Base-by-base conservation (phyloP, 2,797 vertebrate genomes). In the Poeciliopsis presidionis region DNA sequence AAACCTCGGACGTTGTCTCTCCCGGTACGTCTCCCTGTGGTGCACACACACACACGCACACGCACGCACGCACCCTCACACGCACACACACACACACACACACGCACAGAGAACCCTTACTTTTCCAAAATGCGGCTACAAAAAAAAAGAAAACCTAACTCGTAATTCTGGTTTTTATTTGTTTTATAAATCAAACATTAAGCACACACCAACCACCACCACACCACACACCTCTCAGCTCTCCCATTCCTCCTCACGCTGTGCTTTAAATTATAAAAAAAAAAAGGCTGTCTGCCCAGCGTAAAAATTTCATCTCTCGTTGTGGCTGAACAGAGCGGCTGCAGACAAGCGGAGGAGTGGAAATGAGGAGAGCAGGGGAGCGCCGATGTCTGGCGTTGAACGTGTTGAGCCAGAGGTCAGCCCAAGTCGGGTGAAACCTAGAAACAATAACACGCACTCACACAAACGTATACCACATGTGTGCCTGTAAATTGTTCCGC, bases 331-430 rank as follows among this genome's bases (percentile, higher is more conserved):
- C 84, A 81, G 89, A 89, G 89, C 83, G 12, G 87, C 70, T 88
- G 91, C 91, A 91, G 90, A 91, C 88, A n/a, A 87, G 89, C 79
- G 87, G 90, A 93, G 90, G 91, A 93, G 90, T 90, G 90, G 89
- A 93, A 93, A 93, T 88, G 89, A 93, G 90, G 89, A 86, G 90
- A 90, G 88, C 81, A 90, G 87, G 86, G 86, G 84, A 90, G 90
- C 84, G 74, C 28, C 72, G 86, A 87, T 93, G 92, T 93, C 92
- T 93, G 90, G 89, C 72, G 79, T 85, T 63, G 92, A 94, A 93
- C 90, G 88, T 93, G 93, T 90, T 9, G 81, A 89, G 90, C 83
- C 90, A 90, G 88, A 91, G 93, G 93, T 94, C 93, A 91, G 78
- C 85, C 70, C 46, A 86, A 88, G 89, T 88, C 90, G 28, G 73